A percentile compares a stretch with the other conserved stretches of the same genome.
Evolutionary conservation across 2,888 invertebrate genomes (phyloP).

Genomic region (Lydus trimaculatus): DNA sequence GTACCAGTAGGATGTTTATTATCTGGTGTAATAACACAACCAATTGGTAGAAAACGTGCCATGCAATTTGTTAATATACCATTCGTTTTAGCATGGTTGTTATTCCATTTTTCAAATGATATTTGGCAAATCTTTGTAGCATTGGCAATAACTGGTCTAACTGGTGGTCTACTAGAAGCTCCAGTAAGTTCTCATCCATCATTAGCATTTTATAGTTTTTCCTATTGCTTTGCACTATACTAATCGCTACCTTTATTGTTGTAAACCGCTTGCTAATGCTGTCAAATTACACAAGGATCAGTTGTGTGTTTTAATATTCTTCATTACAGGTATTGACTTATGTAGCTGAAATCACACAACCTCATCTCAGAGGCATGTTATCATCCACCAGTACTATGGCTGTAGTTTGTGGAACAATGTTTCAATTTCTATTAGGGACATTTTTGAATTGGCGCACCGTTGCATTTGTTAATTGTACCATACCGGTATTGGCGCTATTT

Average conservation of each 20-base stretch:
- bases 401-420: conserved; percentile 78
- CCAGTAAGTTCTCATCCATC: conserved; percentile 66
- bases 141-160: conserved; percentile 74
- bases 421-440: conserved; percentile 79
- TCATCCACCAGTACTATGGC: conserved; percentile 77
- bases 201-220: no score
- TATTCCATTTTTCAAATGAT: conserved; percentile 72
- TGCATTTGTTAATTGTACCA: conserved; percentile 69
- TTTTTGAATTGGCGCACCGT: conserved; percentile 75
- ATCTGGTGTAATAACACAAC: conserved; percentile 76
- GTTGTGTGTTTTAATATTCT: not conserved
- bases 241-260: no score
- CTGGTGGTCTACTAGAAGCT: conserved; percentile 81
- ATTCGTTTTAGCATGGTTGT: conserved; percentile 76
- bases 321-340: conserved; percentile 74
- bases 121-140: conserved; percentile 74
- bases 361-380: conserved; percentile 75
- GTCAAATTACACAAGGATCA: no score
- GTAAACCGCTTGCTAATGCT: no score
- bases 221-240: no score
- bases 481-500: conserved; percentile 70
- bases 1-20: conserved; percentile 81
- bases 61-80: conserved; percentile 81
- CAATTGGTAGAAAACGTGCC: conserved; percentile 74
- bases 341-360: conserved; percentile 83